Percentiles rank a stretch among this genome's conserved stretches.
phyloP scores from a whole-genome alignment of 23 tunicate genomes.

The Ciona savignyi region DNA sequence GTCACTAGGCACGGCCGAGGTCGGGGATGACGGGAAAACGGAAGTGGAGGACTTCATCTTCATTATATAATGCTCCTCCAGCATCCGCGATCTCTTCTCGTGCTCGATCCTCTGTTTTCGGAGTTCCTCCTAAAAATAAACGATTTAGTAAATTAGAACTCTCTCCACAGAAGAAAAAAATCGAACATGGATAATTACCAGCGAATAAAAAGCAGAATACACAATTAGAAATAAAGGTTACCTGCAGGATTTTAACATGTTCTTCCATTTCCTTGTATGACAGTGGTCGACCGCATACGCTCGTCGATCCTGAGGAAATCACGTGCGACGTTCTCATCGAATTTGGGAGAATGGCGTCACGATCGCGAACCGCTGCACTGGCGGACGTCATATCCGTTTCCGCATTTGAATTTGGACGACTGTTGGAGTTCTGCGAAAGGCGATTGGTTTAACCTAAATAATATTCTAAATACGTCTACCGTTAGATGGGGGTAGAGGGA shows the following conservation, averaged over 20 bases:
- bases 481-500: background rate
- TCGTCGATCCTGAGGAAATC: conserved; percentile 17
- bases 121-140: conserved; percentile 34
- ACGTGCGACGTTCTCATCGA: conserved; percentile 22
- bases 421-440: conserved; percentile 4
- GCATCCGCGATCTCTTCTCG: conserved; percentile 63
- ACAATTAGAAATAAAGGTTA: conserved; percentile 6
- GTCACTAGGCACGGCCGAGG: conserved; percentile 5
- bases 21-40: conserved; percentile 2
- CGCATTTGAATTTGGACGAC: conserved; percentile 5
- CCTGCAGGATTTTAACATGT: conserved; percentile 44
- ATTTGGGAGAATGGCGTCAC: conserved; percentile 4
- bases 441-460: background rate
- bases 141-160: background rate
- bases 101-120: conserved; percentile 57
- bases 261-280: conserved; percentile 62
- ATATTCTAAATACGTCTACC: background rate
- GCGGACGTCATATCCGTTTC: conserved; percentile 18
- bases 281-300: conserved; percentile 23
- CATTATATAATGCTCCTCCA: conserved; percentile 68
- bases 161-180: no score
- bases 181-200: no score
- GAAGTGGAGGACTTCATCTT: conserved; percentile 43
- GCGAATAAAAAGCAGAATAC: background rate
- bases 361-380: background rate